phyloP scores from a whole-genome alignment of 2,113 vertebrate genomes.

The Paracanthobrama guichenoti region DNA sequence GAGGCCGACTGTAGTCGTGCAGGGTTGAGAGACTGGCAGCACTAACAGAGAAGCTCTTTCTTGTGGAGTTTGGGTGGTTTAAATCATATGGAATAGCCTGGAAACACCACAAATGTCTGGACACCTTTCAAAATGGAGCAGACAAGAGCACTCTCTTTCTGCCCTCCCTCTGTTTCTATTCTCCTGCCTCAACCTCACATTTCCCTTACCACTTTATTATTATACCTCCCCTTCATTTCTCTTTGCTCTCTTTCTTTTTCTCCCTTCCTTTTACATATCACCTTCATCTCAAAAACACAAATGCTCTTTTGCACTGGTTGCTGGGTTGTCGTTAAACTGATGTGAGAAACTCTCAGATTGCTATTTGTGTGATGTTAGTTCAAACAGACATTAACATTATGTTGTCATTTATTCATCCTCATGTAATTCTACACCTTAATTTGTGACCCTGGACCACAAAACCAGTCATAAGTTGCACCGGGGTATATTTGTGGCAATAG shows the following conservation, averaged over 20 bases:
- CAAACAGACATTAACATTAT: background rate
- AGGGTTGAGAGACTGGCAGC: constrained; percentile 73
- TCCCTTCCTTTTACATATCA: constrained; percentile 53
- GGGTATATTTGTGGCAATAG: no score
- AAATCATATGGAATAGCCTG: constrained; percentile 72
- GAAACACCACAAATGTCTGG: constrained; percentile 72
- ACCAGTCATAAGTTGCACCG: no score
- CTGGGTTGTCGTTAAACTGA: background rate
- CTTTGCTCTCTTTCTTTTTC: constrained; percentile 59
- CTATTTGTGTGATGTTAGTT: constrained; percentile 5
- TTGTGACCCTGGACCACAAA: no score
- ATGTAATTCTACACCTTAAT: background rate
- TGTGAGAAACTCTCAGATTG: constrained; percentile 3
- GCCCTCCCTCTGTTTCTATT: background rate
- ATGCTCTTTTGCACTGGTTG: background rate
- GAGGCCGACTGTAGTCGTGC: constrained; percentile 66
- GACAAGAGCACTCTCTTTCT: constrained; percentile 52
- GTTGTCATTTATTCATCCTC: background rate
- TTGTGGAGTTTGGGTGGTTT: constrained; percentile 81
- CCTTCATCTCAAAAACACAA: background rate
- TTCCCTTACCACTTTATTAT: constrained; percentile 73
- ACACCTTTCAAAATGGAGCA: constrained; percentile 75
- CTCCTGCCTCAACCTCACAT: constrained; percentile 64
- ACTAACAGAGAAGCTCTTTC: constrained; percentile 85
- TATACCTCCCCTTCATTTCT: constrained; percentile 64